A percentile compares a stretch with the other conserved stretches of the same genome.
phyloP scores from a whole-genome alignment of 2,888 invertebrate genomes.

The Congeria kusceri region DNA sequence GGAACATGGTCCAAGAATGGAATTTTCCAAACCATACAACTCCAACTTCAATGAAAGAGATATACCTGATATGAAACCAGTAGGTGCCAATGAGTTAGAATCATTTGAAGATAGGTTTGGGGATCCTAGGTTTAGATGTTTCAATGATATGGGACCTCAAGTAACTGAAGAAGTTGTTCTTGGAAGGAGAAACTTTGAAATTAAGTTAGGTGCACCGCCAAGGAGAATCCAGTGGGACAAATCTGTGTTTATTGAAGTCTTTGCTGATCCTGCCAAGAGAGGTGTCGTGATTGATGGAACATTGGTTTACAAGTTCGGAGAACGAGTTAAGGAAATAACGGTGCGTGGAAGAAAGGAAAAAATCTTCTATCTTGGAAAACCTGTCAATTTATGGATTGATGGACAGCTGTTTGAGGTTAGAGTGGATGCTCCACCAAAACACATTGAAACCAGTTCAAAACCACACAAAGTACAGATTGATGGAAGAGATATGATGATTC shows the following conservation, averaged over 20 bases:
- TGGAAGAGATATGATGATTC: constrained; percentile 91
- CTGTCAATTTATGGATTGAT: constrained; percentile 82
- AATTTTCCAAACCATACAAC: background rate
- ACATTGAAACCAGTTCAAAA: constrained; percentile 92
- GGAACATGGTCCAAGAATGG: constrained; percentile 8
- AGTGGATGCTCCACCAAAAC: constrained; percentile 83
- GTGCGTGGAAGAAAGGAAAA: constrained; percentile 66
- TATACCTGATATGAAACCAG: constrained; percentile 5
- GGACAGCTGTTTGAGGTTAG: constrained; percentile 80
- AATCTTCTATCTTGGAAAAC: constrained; percentile 81
- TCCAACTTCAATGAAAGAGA: background rate
- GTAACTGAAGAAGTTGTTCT: constrained; percentile 80
- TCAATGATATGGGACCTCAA: constrained; percentile 71
- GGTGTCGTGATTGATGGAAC: constrained; percentile 78
- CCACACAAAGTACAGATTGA: constrained; percentile 94
- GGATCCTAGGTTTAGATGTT: constrained; percentile 74
- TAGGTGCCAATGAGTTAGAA: constrained; percentile 13
- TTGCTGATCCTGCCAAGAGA: constrained; percentile 74
- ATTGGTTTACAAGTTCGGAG: constrained; percentile 80
- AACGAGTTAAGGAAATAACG: constrained; percentile 76
- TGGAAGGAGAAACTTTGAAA: constrained; percentile 78
- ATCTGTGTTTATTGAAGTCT: constrained; percentile 60
- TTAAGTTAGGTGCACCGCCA: constrained; percentile 73
- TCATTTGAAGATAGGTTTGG: constrained; percentile 57
- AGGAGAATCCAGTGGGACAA: constrained; percentile 62